Percentiles rank a stretch among this genome's conserved stretches.
Conservation (phyloP, 2,797 vertebrate species). For the Liasis olivaceus region DNA sequence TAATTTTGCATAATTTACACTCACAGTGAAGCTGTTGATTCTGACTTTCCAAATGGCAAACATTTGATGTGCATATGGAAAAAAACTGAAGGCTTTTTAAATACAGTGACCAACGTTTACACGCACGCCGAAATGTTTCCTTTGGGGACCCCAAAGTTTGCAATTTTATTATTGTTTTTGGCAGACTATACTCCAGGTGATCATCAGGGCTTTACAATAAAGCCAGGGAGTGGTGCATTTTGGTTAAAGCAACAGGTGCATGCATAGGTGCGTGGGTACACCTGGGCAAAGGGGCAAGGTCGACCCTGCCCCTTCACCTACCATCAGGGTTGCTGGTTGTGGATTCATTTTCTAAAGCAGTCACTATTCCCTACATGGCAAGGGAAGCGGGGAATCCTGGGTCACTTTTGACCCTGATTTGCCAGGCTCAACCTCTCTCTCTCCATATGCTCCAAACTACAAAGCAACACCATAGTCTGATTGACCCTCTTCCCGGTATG, state of each 20-base stretch:
- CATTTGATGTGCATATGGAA: background rate
- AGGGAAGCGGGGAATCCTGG: background rate
- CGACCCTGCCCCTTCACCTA: constrained; percentile 22
- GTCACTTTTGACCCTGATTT: constrained; percentile 40
- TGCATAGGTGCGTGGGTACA: fast-evolving
- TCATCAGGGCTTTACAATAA: constrained; percentile 48
- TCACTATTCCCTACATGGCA: background rate
- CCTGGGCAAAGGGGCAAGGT: constrained; percentile 4
- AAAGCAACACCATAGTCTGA: constrained; percentile 36
- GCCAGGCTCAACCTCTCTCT: background rate
- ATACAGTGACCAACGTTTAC: background rate
- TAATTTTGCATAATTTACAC: constrained; percentile 26
- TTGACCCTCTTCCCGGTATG: background rate
- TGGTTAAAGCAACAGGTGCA: constrained; percentile 34
- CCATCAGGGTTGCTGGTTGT: background rate
- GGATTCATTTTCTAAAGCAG: background rate
- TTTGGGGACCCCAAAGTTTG: constrained; percentile 7
- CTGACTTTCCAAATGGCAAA: background rate
- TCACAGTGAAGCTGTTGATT: constrained; percentile 13
- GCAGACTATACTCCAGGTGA: constrained; percentile 43
- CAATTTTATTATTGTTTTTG: constrained; percentile 47
- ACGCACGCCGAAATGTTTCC: constrained; percentile 25
- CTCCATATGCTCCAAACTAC: background rate
- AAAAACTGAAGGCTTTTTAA: constrained; percentile 7
- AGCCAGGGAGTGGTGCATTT: constrained; percentile 42